Evolutionary conservation across 1,140 invertebrate species (phyloP).

Genomic region (Drosophila prosaltans): DNA sequence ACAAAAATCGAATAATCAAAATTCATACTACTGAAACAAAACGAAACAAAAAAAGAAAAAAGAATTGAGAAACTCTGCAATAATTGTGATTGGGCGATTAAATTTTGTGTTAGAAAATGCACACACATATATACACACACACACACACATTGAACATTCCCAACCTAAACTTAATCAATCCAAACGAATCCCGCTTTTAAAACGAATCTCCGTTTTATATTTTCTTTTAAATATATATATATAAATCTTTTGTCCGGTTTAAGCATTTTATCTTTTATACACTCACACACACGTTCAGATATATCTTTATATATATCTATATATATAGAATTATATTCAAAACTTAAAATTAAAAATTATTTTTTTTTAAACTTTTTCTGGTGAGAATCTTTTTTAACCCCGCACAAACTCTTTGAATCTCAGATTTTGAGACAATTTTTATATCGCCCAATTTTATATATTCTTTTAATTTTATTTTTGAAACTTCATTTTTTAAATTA

Average conservation of each 20-base stretch:
- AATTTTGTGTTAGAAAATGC: conserved; percentile 55
- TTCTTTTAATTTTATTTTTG: conserved; percentile 52
- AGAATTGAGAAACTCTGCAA: conserved; percentile 54
- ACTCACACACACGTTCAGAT: not conserved
- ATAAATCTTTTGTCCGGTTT: conserved; percentile 11
- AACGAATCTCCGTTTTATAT: not conserved
- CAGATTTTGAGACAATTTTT: conserved; percentile 34
- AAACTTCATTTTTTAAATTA: conserved; percentile 37
- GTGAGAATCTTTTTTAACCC: conserved; percentile 19
- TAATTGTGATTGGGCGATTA: conserved; percentile 74
- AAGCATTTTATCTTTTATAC: conserved; percentile 15
- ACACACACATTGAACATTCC: conserved; percentile 50
- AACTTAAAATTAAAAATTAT: too few species aligned
- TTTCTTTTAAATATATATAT: conserved; percentile 17
- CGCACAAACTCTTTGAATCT: conserved; percentile 44
- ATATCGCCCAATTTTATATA: conserved; percentile 41
- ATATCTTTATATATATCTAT: not conserved
- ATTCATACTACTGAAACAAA: conserved; percentile 46
- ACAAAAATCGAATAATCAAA: conserved; percentile 67
- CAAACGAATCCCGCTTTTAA: not conserved
- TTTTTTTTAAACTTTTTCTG: too few species aligned
- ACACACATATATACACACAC: conserved; percentile 18
- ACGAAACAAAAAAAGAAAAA: conserved; percentile 35
- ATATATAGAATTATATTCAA: too few species aligned
- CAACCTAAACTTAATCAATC: conserved; percentile 3